A percentile compares a stretch with the other conserved stretches of the same genome.
Conservation (phyloP, 1,140 invertebrate genomes). For the Drosophila watanabei region DNA sequence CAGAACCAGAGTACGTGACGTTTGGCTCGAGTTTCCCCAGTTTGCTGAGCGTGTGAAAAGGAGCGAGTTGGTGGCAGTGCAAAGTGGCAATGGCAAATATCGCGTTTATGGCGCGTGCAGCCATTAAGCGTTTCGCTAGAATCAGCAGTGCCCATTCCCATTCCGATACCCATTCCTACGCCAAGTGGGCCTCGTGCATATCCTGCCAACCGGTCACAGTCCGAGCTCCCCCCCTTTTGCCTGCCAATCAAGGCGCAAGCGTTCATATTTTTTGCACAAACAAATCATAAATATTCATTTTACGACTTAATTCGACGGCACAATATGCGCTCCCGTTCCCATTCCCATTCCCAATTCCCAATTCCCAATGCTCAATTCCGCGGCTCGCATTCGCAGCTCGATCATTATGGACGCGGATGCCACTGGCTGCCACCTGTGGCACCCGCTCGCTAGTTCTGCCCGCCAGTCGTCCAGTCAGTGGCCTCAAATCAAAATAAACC, state of each 20-base stretch:
- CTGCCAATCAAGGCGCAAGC: constrained; percentile 58
- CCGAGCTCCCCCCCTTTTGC: constrained; percentile 1
- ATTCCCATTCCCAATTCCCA: constrained; percentile 9
- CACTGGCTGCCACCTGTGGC: constrained; percentile 70
- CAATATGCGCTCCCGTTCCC: constrained; percentile 56
- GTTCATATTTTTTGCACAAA: constrained; percentile 75
- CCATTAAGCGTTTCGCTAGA: constrained; percentile 74
- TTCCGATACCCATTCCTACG: not conserved
- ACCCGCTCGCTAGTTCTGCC: constrained; percentile 32
- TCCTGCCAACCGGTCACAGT: constrained; percentile 1
- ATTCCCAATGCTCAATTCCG: constrained; percentile 13
- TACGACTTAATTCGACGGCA: constrained; percentile 79
- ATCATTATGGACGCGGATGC: constrained; percentile 37
- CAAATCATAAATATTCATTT: constrained; percentile 83
- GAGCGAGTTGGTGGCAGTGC: constrained; percentile 43
- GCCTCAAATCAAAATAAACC: constrained; percentile 71
- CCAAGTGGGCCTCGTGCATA: constrained; percentile 12
- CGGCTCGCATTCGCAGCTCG: constrained; percentile 33
- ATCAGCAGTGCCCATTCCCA: constrained; percentile 42
- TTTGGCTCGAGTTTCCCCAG: constrained; percentile 46
- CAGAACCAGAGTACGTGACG: constrained; percentile 53
- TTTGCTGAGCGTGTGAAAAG: constrained; percentile 69
- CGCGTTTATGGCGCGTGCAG: constrained; percentile 70
- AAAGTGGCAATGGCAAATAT: constrained; percentile 12
- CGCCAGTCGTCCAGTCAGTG: constrained; percentile 44